Conservation (phyloP, 2,888 invertebrate genomes). For the Reticulitermes lucifugus region DNA sequence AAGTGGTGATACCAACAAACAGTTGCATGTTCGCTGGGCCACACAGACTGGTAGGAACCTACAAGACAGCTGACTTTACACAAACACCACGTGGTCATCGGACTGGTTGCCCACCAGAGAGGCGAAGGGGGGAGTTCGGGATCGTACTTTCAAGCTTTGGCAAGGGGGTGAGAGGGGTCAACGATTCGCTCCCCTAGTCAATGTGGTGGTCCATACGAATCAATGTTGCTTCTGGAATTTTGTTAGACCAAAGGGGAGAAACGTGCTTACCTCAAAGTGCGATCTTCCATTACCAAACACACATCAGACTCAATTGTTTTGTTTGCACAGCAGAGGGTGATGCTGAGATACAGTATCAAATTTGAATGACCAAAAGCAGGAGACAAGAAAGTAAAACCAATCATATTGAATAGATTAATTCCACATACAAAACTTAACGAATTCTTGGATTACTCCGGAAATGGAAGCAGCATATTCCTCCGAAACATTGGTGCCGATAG, state of each 20-base stretch:
- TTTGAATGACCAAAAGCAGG: background rate
- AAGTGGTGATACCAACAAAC: background rate
- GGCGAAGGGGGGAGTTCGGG: background rate
- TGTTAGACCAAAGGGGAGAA: constrained; percentile 1
- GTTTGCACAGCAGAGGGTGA: background rate
- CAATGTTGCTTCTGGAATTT: constrained; percentile 10
- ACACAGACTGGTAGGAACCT: background rate
- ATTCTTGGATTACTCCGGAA: too few species aligned
- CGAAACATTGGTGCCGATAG: too few species aligned
- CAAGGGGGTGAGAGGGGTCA: constrained; percentile 1
- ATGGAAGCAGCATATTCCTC: too few species aligned
- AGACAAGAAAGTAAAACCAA: too few species aligned
- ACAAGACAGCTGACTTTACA: constrained; percentile 25
- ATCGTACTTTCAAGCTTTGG: constrained; percentile 1
- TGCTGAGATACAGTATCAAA: background rate
- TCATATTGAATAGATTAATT: too few species aligned
- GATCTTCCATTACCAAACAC: background rate
- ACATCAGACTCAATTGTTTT: background rate
- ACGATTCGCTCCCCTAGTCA: constrained; percentile 14
- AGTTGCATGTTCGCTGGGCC: background rate
- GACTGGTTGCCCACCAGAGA: constrained; percentile 28
- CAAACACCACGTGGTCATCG: constrained; percentile 42
- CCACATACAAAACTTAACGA: too few species aligned
- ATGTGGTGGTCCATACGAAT: constrained; percentile 14
- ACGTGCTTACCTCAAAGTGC: background rate